Base-by-base conservation (phyloP, 2,113 vertebrate species). In the Aleadryas rufinucha region DNA sequence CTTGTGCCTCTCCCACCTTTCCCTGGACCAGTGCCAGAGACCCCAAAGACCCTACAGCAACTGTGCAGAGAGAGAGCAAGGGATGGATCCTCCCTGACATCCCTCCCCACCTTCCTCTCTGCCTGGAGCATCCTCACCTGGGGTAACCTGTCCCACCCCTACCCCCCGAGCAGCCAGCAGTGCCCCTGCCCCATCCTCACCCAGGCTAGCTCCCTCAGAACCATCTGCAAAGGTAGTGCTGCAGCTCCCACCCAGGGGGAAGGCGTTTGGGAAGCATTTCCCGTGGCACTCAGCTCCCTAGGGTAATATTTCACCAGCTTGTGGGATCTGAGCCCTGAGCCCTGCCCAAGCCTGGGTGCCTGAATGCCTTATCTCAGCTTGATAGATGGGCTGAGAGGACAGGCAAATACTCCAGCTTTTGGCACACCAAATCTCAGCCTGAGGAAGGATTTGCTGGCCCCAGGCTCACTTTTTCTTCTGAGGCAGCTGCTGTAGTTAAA, bases 171-270 rank as follows among this genome's bases (percentile, higher is more conserved):
- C 8, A 15, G 39, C 74, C 57, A 24, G 52, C 35, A 30, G 49
- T 39, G 49, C 37, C 49, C n/a, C 24, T 68, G 52, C 64, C 45
- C 35, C 72, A 33, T 75, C 41, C 75, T 72, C 66, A 80, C 85
- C 66, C 37, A 18, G 19, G 26, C 50, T 65, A 42, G 26, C 24
- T 47, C 16, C 23, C 17, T 7, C 1, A 2, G 59, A 26, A 60
- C 24, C 3, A 17, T 35, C 9, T 0, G 3, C 28, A 0, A 2
- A 68, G 57, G 52, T 52, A 75, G 22, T 13, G 0, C 2, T 1
- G 52, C 10, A 13, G 30, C 66, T 85, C 24, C 57, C 11, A 49
- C 24, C 50, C 56, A 21, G 0, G n/a, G 16, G 35, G 47, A 89
- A 57, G 35, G 65, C 1, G 1, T 80, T 53, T 65, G 76, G 71